Base-by-base conservation (phyloP, 2,797 vertebrate genomes). In the Eidolon dupreanum region DNA sequence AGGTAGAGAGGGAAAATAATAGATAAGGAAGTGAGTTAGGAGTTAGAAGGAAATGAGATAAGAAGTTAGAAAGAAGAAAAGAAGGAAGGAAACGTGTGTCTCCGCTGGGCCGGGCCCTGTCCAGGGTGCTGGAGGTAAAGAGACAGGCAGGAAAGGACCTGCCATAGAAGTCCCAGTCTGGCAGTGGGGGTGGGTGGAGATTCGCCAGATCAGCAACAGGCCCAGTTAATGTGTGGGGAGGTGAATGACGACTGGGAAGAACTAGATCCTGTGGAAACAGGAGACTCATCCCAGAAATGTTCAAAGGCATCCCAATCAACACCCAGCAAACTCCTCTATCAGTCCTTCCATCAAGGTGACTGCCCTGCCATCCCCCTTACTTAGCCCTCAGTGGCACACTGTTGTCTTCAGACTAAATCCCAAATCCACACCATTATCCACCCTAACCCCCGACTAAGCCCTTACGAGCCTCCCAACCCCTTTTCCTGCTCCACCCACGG, bases 171-270 rank as follows among this genome's bases (percentile, higher is more conserved):
- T 17, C 63, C 15, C 41, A 20, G 53, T 11, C 53, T 22, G 33
- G 31, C 3, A 5, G 5, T 6, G 5, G 55, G 57, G n/a, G n/a
- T 49, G 13, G 38, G 49, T 26, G 28, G 68, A 49, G n/a, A 19
- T 19, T 7, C 10, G 24, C 0, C 24, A 92, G n/a, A 68, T 26
- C 0, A 43, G 31, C 28, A 41, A 12, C 11, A 51, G 31, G 24
- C 8, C 22, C 0, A 15, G 33, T 8, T 49, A 8, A 22, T 11
- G 4, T 9, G 28, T 17, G 8, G 33, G 20, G 6, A 5, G 2
- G 46, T 17, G 46, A 41, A 19, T 5, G 8, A 55, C 26, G n/a
- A 51, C n/a, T 5, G 31, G 33, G 24, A 90, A 73, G 84, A 26
- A 63, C 19, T 38, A 38, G 33, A 15, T 31, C 57, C 33, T 63